Percentiles rank a stretch among this genome's conserved stretches.
Evolutionary conservation across 2,797 vertebrate species (phyloP).

Genomic region (Prunella strophiata): DNA sequence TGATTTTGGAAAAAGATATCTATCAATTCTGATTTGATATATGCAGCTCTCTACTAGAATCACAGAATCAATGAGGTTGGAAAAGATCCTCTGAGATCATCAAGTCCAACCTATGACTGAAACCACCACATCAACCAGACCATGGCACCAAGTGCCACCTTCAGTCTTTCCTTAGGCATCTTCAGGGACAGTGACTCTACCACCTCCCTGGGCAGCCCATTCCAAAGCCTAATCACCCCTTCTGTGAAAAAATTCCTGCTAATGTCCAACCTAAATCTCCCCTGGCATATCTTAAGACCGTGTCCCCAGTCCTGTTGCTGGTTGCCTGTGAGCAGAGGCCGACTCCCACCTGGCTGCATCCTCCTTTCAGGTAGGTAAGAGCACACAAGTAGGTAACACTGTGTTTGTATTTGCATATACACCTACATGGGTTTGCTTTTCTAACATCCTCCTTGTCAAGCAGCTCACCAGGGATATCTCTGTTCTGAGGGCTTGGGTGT

Average conservation of each 20-base stretch:
- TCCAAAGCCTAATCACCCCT: background rate
- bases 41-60: background rate
- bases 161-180: background rate
- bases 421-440: accelerated
- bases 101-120: background rate
- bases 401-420: accelerated
- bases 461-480: background rate
- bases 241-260: background rate
- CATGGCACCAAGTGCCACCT: background rate
- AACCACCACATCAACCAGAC: accelerated
- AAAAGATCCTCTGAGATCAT: background rate
- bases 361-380: background rate
- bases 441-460: background rate
- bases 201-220: background rate
- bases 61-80: background rate
- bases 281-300: background rate
- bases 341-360: background rate
- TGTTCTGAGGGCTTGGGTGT: background rate
- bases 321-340: background rate
- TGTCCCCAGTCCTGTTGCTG: background rate
- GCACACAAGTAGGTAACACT: accelerated
- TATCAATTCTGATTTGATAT: background rate
- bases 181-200: background rate
- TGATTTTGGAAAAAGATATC: background rate
- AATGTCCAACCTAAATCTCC: background rate